These are phyloP conservation scores for Sebastes flavidus DNA, from an alignment of 2,797 vertebrate species.

Conservation along the genomic window DNA sequence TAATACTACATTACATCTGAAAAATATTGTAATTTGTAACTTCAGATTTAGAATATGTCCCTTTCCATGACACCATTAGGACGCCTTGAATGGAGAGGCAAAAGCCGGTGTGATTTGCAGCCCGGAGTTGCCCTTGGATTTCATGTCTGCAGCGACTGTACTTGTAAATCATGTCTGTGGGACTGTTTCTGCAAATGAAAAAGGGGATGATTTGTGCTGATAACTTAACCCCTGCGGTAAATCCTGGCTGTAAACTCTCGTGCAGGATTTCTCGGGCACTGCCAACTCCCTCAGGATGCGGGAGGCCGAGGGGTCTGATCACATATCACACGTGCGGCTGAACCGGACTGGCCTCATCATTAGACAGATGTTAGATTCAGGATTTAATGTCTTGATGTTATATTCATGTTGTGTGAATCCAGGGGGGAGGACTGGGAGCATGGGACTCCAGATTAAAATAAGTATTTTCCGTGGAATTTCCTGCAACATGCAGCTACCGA, in stretches of 20 bases:
- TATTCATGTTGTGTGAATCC: slow-evolving; percentile 52
- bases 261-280: slow-evolving; percentile 52
- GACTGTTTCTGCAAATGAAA: slow-evolving; percentile 77
- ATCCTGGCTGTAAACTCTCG: slow-evolving; percentile 66
- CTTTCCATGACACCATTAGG: slow-evolving; percentile 44
- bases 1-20: slow-evolving; percentile 49
- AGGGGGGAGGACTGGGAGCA: not conserved
- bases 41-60: slow-evolving; percentile 58
- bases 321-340: slow-evolving; percentile 55
- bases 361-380: slow-evolving; percentile 55
- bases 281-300: slow-evolving; percentile 41
- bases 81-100: slow-evolving; percentile 35
- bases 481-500: slow-evolving; percentile 17
- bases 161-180: slow-evolving; percentile 72
- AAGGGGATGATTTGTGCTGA: slow-evolving; percentile 75
- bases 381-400: slow-evolving; percentile 59
- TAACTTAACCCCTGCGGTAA: slow-evolving; percentile 70
- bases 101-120: slow-evolving; percentile 63
- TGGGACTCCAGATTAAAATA: slow-evolving; percentile 38
- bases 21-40: slow-evolving; percentile 54
- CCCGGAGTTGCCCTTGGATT: slow-evolving; percentile 66
- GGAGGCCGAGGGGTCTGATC: slow-evolving; percentile 37
- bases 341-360: slow-evolving; percentile 45
- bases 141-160: slow-evolving; percentile 65
- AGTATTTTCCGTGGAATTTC: slow-evolving; percentile 24